phyloP scores from a whole-genome alignment of 2,797 vertebrate species.

The Muscicapa striata region DNA sequence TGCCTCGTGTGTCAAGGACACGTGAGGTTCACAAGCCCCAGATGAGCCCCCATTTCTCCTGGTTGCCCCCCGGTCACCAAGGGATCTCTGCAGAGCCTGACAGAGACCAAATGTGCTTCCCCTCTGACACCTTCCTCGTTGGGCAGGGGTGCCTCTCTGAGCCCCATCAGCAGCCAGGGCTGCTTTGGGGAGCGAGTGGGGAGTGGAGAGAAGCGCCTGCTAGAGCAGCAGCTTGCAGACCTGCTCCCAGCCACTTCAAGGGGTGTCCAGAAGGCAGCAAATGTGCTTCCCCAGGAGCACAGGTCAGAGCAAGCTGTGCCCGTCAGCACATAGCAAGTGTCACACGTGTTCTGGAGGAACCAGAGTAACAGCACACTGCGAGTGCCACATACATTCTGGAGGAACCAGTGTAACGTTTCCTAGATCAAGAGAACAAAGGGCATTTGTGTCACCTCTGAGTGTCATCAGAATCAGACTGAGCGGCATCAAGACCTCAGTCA shows the following conservation, averaged over 20 bases:
- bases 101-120: background rate
- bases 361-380: no score
- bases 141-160: background rate
- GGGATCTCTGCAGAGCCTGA: background rate
- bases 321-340: fast-evolving
- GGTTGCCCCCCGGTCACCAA: fast-evolving
- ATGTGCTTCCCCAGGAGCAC: fast-evolving
- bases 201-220: background rate
- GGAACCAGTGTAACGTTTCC: background rate
- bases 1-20: background rate
- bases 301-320: background rate
- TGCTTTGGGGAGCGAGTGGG: background rate
- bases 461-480: background rate
- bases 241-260: background rate
- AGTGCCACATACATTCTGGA: fast-evolving
- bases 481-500: fast-evolving
- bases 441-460: background rate
- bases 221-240: background rate
- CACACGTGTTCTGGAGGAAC: background rate
- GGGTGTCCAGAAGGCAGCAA: background rate
- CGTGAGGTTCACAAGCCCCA: background rate
- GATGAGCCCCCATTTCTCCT: fast-evolving
- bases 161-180: fast-evolving
- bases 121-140: fast-evolving
- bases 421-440: background rate